Evolutionary conservation across 2,888 invertebrate genomes (phyloP).

Genomic region (Drosophila setosimentum): DNA sequence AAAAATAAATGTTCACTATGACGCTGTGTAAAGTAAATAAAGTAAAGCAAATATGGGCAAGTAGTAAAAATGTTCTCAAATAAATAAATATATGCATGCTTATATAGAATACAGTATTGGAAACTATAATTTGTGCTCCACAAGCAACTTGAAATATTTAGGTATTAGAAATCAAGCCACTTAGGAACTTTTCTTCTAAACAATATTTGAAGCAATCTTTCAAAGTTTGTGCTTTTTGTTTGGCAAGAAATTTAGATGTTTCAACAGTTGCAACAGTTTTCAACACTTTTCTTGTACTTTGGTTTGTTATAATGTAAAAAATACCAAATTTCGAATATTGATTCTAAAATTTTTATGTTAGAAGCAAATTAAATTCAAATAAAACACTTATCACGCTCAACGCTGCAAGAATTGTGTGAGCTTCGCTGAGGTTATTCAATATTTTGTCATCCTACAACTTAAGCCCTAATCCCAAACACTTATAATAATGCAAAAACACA

Average conservation of each 20-base stretch:
- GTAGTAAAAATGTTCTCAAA: not conserved
- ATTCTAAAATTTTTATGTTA: not conserved
- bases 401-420: conserved; percentile 2
- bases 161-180: no score
- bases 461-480: conserved; percentile 24
- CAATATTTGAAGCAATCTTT: not conserved
- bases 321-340: accelerated
- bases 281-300: not conserved
- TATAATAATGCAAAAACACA: conserved; percentile 5
- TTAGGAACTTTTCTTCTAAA: not conserved
- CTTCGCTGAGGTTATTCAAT: conserved; percentile 23
- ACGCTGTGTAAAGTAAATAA: conserved; percentile 9
- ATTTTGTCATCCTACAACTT: conserved; percentile 26
- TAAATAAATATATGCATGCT: not conserved
- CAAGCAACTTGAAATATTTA: not conserved
- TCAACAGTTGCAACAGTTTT: not conserved
- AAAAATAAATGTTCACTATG: conserved; percentile 2
- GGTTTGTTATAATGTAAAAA: not conserved
- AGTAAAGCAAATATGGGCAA: not conserved
- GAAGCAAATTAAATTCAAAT: not conserved
- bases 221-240: not conserved
- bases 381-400: no score
- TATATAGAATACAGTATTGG: not conserved
- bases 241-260: not conserved
- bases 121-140: not conserved